These are phyloP conservation scores for Tenualosa ilisha DNA, from an alignment of 2,797 vertebrate genomes.

Conservation along the genomic window DNA sequence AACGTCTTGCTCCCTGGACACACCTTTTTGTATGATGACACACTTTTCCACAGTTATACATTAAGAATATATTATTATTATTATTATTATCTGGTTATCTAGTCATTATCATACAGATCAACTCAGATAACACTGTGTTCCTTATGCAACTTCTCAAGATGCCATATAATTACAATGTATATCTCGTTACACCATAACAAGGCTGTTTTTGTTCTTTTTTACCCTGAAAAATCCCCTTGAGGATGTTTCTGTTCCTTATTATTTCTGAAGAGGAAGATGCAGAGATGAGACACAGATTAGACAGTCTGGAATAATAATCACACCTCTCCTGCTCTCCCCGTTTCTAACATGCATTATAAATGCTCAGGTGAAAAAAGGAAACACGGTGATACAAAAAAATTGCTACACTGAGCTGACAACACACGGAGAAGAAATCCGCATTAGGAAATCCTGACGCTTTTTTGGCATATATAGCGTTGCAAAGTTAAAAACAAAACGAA, in stretches of 20 bases:
- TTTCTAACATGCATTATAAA: background rate
- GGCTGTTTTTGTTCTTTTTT: background rate
- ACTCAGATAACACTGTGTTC: conserved; percentile 19
- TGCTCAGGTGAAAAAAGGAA: background rate
- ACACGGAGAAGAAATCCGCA: too few relatives aligned
- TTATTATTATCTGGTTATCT: too few relatives aligned
- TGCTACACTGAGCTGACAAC: too few relatives aligned
- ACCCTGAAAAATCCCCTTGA: background rate
- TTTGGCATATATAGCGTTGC: too few relatives aligned
- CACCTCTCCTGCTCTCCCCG: background rate
- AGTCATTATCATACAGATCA: background rate
- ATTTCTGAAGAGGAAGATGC: background rate
- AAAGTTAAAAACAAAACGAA: too few relatives aligned
- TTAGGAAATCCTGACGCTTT: too few relatives aligned
- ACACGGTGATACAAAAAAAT: background rate
- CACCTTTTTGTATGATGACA: too few relatives aligned
- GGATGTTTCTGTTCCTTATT: background rate
- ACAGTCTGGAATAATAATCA: background rate
- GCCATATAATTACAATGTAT: background rate
- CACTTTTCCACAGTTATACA: too few relatives aligned
- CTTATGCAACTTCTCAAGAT: background rate
- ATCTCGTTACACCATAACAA: background rate
- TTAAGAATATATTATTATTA: too few relatives aligned
- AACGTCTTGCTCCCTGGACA: too few relatives aligned
- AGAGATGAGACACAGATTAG: conserved; percentile 5